These are phyloP conservation scores for Lordiphosa fenestrarum DNA, from an alignment of 2,888 invertebrate species.

Conservation along the genomic window DNA sequence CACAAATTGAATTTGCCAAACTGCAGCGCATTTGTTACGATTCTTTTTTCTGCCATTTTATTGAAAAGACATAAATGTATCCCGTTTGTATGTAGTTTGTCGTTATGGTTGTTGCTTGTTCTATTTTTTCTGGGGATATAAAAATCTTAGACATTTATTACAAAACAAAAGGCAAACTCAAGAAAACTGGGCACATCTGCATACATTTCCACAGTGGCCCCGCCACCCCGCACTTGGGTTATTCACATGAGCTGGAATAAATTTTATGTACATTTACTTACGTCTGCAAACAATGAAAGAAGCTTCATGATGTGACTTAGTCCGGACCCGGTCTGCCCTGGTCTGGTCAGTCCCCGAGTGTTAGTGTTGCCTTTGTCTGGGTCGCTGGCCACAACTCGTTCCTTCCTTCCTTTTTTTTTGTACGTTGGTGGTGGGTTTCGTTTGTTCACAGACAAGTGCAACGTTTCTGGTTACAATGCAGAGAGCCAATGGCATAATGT, in stretches of 20 bases:
- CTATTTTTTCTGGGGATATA: constrained; percentile 9
- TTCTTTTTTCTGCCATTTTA: constrained; percentile 43
- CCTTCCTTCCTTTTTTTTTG: constrained; percentile 9
- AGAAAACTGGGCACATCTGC: constrained; percentile 64
- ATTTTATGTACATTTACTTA: constrained; percentile 74
- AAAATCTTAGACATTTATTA: constrained; percentile 63
- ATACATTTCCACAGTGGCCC: constrained; percentile 52
- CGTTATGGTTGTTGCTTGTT: constrained; percentile 46
- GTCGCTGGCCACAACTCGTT: constrained; percentile 40
- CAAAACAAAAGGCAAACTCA: constrained; percentile 59
- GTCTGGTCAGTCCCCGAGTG: constrained; percentile 25
- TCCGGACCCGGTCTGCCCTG: constrained; percentile 13
- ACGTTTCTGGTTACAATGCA: constrained; percentile 61
- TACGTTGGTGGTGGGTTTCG: constrained; percentile 15
- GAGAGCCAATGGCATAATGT: constrained; percentile 44
- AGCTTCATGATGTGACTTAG: constrained; percentile 63
- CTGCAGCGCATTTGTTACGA: constrained; percentile 54
- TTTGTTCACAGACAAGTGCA: constrained; percentile 61
- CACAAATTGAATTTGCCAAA: constrained; percentile 53
- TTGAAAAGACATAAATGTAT: constrained; percentile 42
- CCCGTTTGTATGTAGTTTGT: constrained; percentile 30
- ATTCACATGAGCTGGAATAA: constrained; percentile 57
- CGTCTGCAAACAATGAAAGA: constrained; percentile 65
- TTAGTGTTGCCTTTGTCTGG: constrained; percentile 26
- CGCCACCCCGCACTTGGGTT: background rate